Base-by-base conservation (phyloP, 2,113 vertebrate species). In the Dissostichus mawsoni region DNA sequence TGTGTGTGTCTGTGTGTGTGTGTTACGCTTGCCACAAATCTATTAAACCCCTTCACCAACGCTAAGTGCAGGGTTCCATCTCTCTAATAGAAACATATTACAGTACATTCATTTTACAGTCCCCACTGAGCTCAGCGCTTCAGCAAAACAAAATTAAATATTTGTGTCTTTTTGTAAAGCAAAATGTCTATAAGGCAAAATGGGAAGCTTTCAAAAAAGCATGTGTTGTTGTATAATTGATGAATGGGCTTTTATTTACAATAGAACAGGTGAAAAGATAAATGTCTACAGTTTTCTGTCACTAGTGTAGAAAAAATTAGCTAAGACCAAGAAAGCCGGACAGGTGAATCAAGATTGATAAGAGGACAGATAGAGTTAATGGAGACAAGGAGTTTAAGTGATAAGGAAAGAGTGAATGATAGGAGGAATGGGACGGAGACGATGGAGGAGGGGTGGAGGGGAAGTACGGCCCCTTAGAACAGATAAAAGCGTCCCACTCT, bases 41-140 rank as follows among this genome's bases (percentile, higher is more conserved):
- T 92, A 87, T 90, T 85, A 79, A 84, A 78, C 53, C 74, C 75
- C 67, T 81, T 78, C 82, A 74, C 84, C 11, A 11, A 56, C 12
- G 20, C 87, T 92, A 92, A 93, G 90, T 92, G 93, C 92, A 90
- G 64, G 87, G 67, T 68, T 82, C 86, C 86, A 90, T 92, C 84
- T 86, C 79, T 91, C 83, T 93, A 90, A 90, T 86, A 86, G 88
- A 76, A 72, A 62, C 44, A 47, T 90, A 84, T 94, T 86, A 84
- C 55, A 70, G 83, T 74, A 85, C 87, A 83, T 89, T 90, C 80
- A 89, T 80, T 77, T 86, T 63, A 67, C 68, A 76, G 80, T 68
- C 64, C 76, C 45, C 55, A 76, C 74, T 50, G 41, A 50, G 62
- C 66, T 84, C 62, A 53, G 74, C 4, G 18, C 33, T 61, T 66